Evolutionary conservation across 2,113 vertebrate genomes (phyloP).

Genomic region (Megaleporinus macrocephalus): DNA sequence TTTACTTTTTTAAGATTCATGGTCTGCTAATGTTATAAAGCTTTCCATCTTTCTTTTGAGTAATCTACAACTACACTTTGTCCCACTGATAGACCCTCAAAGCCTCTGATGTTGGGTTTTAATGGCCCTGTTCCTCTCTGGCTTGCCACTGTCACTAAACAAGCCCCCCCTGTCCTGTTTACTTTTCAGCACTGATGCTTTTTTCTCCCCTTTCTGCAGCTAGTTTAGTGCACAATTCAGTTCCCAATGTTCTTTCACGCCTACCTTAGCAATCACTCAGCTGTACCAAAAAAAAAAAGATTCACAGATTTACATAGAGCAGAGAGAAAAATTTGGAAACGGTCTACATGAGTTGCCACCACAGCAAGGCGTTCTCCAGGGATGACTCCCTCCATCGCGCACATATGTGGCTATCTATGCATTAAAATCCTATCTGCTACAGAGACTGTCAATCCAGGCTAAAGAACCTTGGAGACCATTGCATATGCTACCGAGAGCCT

Average conservation of each 20-base stretch:
- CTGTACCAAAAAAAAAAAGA: constrained; percentile 43
- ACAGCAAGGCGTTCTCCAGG: not conserved
- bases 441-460: not conserved
- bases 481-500: not conserved
- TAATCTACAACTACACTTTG: not conserved
- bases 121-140: constrained; percentile 17
- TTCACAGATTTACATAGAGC: constrained; percentile 53
- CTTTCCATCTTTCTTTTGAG: not conserved
- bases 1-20: no score
- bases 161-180: constrained; percentile 9
- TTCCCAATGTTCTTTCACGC: constrained; percentile 64
- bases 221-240: constrained; percentile 58
- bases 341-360: constrained; percentile 26
- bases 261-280: constrained; percentile 54
- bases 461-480: not conserved
- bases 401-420: constrained; percentile 27
- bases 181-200: constrained; percentile 3
- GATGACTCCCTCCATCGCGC: constrained; percentile 17
- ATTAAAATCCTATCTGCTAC: constrained; percentile 20
- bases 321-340: constrained; percentile 47
- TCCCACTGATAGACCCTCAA: not conserved
- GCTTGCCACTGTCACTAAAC: constrained; percentile 19
- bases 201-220: constrained; percentile 39
- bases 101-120: constrained; percentile 8
- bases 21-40: no score